Percentiles rank a stretch among this genome's conserved stretches.
Evolutionary conservation across 2,888 invertebrate genomes (phyloP).

Genomic region (Aquatica leii): DNA sequence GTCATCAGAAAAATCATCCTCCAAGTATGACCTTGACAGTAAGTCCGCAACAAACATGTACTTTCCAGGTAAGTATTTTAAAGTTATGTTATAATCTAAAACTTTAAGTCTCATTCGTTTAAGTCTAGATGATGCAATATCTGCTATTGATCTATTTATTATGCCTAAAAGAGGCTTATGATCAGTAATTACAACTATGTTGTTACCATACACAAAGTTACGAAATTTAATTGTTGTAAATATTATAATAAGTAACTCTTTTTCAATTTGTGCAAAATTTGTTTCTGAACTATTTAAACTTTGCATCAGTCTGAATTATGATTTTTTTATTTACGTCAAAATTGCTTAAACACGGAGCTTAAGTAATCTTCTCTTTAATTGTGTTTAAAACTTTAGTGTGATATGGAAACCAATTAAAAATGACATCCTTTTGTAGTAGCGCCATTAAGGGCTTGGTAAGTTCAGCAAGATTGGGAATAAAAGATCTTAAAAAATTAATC

Average conservation of each 20-base stretch:
- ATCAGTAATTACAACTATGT: conserved; percentile 44
- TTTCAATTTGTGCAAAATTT: conserved; percentile 52
- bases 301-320: conserved; percentile 37
- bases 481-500: conserved; percentile 36
- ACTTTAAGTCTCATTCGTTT: conserved; percentile 43
- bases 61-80: conserved; percentile 42
- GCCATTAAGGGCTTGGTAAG: conserved; percentile 35
- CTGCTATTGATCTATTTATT: conserved; percentile 40
- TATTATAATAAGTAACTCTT: conserved; percentile 49
- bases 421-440: conserved; percentile 17
- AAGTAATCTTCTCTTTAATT: too few relatives aligned
- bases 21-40: conserved; percentile 30
- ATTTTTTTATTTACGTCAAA: conserved; percentile 30
- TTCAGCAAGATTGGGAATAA: conserved; percentile 38
- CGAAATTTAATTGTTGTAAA: conserved; percentile 50
- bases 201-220: conserved; percentile 49
- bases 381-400: conserved; percentile 20
- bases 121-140: conserved; percentile 29
- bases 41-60: conserved; percentile 38
- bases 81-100: conserved; percentile 36
- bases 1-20: conserved; percentile 16
- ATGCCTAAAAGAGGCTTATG: conserved; percentile 48
- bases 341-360: conserved; percentile 29
- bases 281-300: conserved; percentile 32
- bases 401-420: background rate